These are phyloP conservation scores for Psittacara wagleri DNA, from an alignment of 2,113 vertebrate species.

Conservation along the genomic window DNA sequence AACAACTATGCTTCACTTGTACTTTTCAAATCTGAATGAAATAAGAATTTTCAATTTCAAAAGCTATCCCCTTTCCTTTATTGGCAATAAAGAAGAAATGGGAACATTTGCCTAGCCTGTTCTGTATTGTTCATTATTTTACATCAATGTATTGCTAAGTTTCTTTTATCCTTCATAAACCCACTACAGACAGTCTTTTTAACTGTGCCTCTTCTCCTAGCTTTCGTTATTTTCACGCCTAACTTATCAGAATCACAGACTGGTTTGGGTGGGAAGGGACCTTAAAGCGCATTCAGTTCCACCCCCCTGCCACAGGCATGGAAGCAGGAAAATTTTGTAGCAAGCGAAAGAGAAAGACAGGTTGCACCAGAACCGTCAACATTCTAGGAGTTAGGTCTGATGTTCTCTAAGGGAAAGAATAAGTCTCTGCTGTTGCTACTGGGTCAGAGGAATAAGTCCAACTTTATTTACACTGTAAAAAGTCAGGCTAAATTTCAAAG, in stretches of 20 bases:
- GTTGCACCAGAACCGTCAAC: not conserved
- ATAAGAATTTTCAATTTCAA: conserved; percentile 5
- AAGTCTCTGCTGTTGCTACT: not conserved
- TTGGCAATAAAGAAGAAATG: not conserved
- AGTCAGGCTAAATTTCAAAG: not conserved
- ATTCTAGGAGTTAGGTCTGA: not conserved
- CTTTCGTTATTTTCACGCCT: conserved; percentile 26
- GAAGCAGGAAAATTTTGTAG: not conserved
- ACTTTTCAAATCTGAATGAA: not conserved
- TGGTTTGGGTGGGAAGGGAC: not conserved
- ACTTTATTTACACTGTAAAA: not conserved
- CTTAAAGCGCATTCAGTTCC: not conserved
- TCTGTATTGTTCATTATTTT: conserved; percentile 17
- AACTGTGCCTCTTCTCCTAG: not conserved
- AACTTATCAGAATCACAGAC: not conserved
- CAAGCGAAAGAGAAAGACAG: not conserved
- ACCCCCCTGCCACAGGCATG: not conserved
- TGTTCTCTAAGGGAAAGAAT: not conserved
- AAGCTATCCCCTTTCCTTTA: not conserved
- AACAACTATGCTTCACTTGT: not conserved
- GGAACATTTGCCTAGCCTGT: not conserved
- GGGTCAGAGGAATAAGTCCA: not conserved
- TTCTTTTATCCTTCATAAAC: not conserved
- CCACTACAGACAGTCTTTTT: not conserved
- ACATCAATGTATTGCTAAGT: not conserved